phyloP scores from a whole-genome alignment of 2,113 vertebrate genomes.

The Grantiella picta region DNA sequence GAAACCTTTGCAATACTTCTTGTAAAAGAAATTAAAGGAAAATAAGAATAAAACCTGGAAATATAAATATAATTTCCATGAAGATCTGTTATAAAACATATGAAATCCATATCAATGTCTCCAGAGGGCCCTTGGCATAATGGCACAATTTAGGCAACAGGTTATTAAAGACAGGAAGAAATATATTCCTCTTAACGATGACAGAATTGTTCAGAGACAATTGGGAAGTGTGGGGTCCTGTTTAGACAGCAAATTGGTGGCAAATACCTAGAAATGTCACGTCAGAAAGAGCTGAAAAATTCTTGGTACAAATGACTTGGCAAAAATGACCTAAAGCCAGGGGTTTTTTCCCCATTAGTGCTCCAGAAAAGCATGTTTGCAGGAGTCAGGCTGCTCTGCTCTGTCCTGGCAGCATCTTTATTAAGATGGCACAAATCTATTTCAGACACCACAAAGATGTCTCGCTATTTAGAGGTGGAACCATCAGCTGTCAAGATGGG shows the following conservation, averaged over 20 bases:
- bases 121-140: not conserved
- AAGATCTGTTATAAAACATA: slow-evolving; percentile 6
- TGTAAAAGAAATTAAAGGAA: not conserved
- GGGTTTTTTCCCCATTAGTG: not conserved
- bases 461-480: not conserved
- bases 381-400: not conserved
- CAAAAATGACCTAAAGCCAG: not conserved
- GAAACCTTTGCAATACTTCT: not conserved
- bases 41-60: slow-evolving; percentile 3
- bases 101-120: not conserved
- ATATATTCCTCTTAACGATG: not conserved
- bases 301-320: accelerated
- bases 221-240: not conserved
- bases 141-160: not conserved
- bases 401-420: not conserved
- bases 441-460: not conserved
- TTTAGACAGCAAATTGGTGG: not conserved
- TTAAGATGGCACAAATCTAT: not conserved
- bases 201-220: not conserved
- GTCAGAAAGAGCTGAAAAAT: not conserved
- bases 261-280: not conserved
- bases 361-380: not conserved
- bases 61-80: not conserved
- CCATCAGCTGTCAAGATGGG: not conserved
- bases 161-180: slow-evolving; percentile 1